Conservation (phyloP, 2,113 vertebrate species). For the Seriola rivoliana region DNA sequence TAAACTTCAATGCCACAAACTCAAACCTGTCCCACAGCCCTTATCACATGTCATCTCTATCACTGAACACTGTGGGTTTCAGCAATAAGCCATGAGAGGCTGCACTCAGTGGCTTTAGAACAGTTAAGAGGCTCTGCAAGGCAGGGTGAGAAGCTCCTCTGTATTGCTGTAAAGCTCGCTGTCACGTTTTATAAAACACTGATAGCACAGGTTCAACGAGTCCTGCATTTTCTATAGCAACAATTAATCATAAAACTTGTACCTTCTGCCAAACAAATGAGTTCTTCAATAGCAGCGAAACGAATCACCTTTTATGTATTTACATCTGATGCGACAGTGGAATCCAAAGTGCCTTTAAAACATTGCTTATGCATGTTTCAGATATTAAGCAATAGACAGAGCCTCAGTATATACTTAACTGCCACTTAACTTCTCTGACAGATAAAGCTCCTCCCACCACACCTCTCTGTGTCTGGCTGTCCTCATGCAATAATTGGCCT, state of each 20-base stretch:
- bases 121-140: conserved; percentile 26
- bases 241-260: conserved; percentile 13
- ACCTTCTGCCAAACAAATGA: neutral
- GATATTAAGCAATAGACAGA: neutral
- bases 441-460: too few relatives aligned
- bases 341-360: neutral
- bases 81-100: conserved; percentile 27
- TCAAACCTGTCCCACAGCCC: conserved; percentile 39
- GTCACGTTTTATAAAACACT: conserved; percentile 18
- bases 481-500: too few relatives aligned
- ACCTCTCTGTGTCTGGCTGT: too few relatives aligned
- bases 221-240: conserved; percentile 7
- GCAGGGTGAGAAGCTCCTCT: conserved; percentile 7
- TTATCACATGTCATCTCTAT: conserved; percentile 35
- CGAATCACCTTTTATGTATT: neutral
- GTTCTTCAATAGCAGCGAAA: neutral
- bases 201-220: conserved; percentile 33
- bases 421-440: too few relatives aligned
- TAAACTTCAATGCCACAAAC: conserved; percentile 39
- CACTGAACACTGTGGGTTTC: conserved; percentile 35
- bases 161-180: neutral
- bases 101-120: conserved; percentile 30
- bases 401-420: neutral
- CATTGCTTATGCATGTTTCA: neutral
- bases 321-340: too few relatives aligned